Conservation (phyloP, 2,888 invertebrate species). For the Dynastes hyllus region DNA sequence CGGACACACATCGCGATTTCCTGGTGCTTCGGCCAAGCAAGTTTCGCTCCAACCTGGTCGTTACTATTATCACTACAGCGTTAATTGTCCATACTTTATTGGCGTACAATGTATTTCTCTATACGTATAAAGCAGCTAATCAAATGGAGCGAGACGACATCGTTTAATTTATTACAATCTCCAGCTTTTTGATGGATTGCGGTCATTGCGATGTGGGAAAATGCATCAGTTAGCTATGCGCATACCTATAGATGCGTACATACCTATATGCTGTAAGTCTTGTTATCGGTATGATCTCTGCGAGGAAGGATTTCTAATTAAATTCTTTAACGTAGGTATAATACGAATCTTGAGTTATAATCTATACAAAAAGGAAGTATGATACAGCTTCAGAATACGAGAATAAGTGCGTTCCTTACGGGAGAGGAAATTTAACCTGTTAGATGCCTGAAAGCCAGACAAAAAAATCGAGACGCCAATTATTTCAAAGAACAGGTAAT, state of each 20-base stretch:
- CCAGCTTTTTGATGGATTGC: constrained; percentile 27
- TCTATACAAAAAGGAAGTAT: constrained; percentile 4
- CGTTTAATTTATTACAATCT: constrained; percentile 6
- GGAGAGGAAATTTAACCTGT: constrained; percentile 14
- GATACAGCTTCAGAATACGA: not conserved
- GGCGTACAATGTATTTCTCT: not conserved
- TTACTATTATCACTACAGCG: constrained; percentile 1
- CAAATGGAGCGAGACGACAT: constrained; percentile 25
- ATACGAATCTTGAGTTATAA: not conserved
- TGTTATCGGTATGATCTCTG: not conserved
- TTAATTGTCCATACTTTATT: constrained; percentile 8
- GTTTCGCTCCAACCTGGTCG: constrained; percentile 4
- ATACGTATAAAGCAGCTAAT: not conserved
- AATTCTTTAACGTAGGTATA: not conserved
- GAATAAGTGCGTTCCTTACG: not conserved
- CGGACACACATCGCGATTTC: constrained; percentile 18
- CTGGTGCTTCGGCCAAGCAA: not conserved
- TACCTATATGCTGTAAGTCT: not conserved
- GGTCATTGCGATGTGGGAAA: constrained; percentile 29
- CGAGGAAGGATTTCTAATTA: constrained; percentile 30
- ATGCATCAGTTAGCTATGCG: not conserved
- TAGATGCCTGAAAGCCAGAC: not conserved
- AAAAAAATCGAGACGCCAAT: not conserved
- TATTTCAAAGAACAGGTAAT: not conserved
- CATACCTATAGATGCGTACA: not conserved